Percentiles rank a stretch among this genome's conserved stretches.
phyloP scores from a whole-genome alignment of 2,888 invertebrate genomes.

The Eueremaeus valkanovi region DNA sequence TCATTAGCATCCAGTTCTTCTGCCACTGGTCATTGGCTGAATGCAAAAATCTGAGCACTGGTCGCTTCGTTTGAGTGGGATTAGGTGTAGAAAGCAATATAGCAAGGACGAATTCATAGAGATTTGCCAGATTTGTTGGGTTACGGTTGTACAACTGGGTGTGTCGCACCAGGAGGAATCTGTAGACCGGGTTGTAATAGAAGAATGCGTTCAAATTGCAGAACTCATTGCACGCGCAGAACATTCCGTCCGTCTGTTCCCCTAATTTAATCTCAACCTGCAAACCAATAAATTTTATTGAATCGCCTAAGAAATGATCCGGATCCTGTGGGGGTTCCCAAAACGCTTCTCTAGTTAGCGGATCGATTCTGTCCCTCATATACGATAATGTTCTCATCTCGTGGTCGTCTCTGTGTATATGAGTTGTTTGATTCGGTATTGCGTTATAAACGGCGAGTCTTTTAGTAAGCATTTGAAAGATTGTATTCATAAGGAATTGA shows the following conservation, averaged over 20 bases:
- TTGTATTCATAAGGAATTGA: not conserved
- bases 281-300: not conserved
- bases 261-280: not conserved
- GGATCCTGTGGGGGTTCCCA: not conserved
- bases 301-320: not conserved
- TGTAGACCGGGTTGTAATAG: slow-evolving; percentile 17
- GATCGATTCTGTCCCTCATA: too few relatives aligned
- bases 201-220: slow-evolving; percentile 23
- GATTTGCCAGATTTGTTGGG: not conserved
- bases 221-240: slow-evolving; percentile 22
- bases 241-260: not conserved
- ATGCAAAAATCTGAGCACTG: too few relatives aligned
- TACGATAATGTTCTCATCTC: too few relatives aligned
- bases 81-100: too few relatives aligned
- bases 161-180: not conserved
- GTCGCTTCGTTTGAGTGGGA: too few relatives aligned
- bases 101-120: not conserved
- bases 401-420: too few relatives aligned
- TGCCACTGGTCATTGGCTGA: too few relatives aligned
- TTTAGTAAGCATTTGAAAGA: not conserved
- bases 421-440: too few relatives aligned
- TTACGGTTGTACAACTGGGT: not conserved
- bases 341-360: too few relatives aligned
- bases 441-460: not conserved
- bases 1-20: too few relatives aligned